Base-by-base conservation (phyloP, 2,113 vertebrate species). In the Bufo bufo region DNA sequence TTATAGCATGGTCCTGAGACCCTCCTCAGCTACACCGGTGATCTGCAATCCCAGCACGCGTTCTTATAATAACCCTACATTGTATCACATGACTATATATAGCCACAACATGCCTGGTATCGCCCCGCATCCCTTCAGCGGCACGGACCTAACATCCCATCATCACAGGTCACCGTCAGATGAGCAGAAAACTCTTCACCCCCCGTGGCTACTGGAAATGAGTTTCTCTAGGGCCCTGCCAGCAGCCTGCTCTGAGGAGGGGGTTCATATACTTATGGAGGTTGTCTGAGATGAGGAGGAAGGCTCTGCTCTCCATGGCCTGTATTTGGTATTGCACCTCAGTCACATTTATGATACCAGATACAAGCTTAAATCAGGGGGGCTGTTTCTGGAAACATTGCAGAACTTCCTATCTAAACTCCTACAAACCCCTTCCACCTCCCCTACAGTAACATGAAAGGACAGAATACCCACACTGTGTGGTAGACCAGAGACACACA, bases 161-260 rank as follows among this genome's bases (percentile, higher is more conserved):
- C 45, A 20, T 49, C 14, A 17, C 45, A 17, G 14, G 43, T 74
- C 45, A 74, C 33, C 56, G 56, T 19, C 16, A 4, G 16, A 19
- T 61, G 59, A 61, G 59, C 59, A 72, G 71, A 20, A 19, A 9
- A 3, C 45, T 75, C 72, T 49, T 1, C 7, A 5, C 72, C 72
- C 72, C 72, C 72, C 47, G 4, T 17, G 0, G 45, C 19, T 75
- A 16, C 16, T 47, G 17, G n/a, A 50, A 75, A 49, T 75, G 45
- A 75, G 72, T 20, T 75, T 75, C 72, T 75, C 45, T 75, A 19
- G 69, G 47, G 17, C 72, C 72, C 72, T 50, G 47, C 72, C 72
- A 75, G 72, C 72, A 19, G 71, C 72, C 72, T 49, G 6, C 33
- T 50, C 45, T 13, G 71, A 74, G 72, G 72, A 75, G 72, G 72